These are phyloP conservation scores for Clarias batrachus DNA, from an alignment of 2,113 vertebrate genomes.

Conservation along the genomic window DNA sequence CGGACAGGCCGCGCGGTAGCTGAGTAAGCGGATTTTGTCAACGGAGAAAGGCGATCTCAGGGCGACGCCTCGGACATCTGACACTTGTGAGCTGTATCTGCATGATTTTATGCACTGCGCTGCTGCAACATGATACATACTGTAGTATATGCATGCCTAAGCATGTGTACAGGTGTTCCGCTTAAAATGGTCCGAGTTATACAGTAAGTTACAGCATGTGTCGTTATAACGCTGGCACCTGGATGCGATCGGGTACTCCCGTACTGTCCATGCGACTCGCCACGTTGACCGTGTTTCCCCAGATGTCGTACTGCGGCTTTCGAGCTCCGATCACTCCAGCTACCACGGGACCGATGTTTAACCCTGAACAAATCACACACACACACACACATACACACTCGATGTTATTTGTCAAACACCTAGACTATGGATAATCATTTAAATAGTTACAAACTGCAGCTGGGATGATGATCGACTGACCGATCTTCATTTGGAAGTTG, in stretches of 20 bases:
- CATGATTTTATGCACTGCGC: neutral
- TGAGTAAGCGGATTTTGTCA: too few species aligned
- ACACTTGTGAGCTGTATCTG: neutral
- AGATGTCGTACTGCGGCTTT: slow-evolving; percentile 95
- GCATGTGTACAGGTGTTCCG: neutral
- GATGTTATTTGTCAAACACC: neutral
- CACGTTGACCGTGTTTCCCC: slow-evolving; percentile 96
- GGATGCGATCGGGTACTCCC: slow-evolving; percentile 89
- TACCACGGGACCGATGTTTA: slow-evolving; percentile 95
- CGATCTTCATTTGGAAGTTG: slow-evolving; percentile 97
- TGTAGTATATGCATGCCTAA: neutral
- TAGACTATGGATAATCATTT: neutral
- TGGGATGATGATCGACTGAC: slow-evolving; percentile 63
- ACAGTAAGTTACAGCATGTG: neutral
- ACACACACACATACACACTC: neutral
- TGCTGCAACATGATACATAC: neutral
- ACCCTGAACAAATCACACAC: slow-evolving; percentile 69
- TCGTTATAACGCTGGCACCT: slow-evolving; percentile 69
- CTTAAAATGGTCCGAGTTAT: neutral
- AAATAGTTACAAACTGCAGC: neutral
- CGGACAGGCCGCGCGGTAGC: neutral
- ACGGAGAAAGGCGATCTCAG: too few species aligned
- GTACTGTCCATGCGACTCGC: slow-evolving; percentile 98
- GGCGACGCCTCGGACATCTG: neutral
- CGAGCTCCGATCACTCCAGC: slow-evolving; percentile 92